These are phyloP conservation scores for Aspidiotus destructor DNA, from an alignment of 2,888 invertebrate genomes.

Conservation along the genomic window DNA sequence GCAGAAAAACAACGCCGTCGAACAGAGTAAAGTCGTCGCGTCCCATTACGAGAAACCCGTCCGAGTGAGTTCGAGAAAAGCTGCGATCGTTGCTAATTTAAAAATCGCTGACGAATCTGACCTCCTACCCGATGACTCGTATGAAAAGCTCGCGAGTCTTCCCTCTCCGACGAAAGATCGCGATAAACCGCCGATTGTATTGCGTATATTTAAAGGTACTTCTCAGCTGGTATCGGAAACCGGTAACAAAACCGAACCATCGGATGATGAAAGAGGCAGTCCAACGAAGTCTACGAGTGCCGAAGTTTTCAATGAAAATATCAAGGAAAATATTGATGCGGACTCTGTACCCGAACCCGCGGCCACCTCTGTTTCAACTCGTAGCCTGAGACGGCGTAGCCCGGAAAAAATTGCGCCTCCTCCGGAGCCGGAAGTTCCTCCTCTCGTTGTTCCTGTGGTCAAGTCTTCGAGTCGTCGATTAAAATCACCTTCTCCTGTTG, in stretches of 20 bases:
- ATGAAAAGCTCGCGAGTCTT: constrained; percentile 31
- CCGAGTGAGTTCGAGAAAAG: constrained; percentile 8
- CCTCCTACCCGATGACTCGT: background rate
- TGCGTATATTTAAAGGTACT: constrained; percentile 73
- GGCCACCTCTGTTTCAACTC: background rate
- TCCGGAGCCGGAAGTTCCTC: constrained; percentile 6
- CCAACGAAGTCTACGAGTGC: background rate
- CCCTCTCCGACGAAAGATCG: constrained; percentile 35
- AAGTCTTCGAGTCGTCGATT: too few relatives aligned
- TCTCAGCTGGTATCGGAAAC: constrained; percentile 37
- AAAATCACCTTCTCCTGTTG: background rate
- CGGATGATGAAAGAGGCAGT: constrained; percentile 20
- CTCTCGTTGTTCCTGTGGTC: too few relatives aligned
- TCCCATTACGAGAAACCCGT: constrained; percentile 15
- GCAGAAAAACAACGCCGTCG: constrained; percentile 11
- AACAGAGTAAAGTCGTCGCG: background rate
- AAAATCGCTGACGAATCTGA: constrained; percentile 12
- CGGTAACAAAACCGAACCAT: constrained; percentile 24
- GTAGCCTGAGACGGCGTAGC: constrained; percentile 9
- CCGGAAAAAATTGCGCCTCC: constrained; percentile 8
- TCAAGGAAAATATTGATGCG: background rate
- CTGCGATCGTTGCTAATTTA: background rate
- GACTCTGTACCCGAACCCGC: background rate
- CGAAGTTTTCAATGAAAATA: background rate
- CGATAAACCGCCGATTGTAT: constrained; percentile 69